Percentiles rank a stretch among this genome's conserved stretches.
These are phyloP conservation scores for Pinna nobilis DNA, from an alignment of 1,140 invertebrate species.

Conservation along the genomic window DNA sequence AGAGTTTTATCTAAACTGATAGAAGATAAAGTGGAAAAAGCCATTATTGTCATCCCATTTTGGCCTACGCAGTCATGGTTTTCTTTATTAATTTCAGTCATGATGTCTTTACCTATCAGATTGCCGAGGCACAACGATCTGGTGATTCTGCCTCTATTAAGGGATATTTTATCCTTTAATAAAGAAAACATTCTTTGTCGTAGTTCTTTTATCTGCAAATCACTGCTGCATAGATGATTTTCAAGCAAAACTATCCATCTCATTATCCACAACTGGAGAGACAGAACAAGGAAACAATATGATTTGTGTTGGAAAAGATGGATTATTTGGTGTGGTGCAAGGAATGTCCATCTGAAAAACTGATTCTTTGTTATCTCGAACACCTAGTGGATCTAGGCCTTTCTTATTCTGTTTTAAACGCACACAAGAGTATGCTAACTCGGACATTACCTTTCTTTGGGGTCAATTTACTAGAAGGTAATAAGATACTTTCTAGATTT, in stretches of 20 bases:
- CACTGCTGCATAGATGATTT: slow-evolving; percentile 18
- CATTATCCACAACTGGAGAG: slow-evolving; percentile 20
- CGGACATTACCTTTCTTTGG: slow-evolving; percentile 9
- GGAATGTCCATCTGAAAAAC: background rate
- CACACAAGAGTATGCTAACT: slow-evolving; percentile 16
- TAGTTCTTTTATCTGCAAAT: slow-evolving; percentile 31
- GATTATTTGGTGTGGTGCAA: slow-evolving; percentile 17
- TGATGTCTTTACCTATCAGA: slow-evolving; percentile 20
- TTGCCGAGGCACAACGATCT: background rate
- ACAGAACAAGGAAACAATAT: slow-evolving; percentile 30
- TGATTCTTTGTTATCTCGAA: slow-evolving; percentile 26
- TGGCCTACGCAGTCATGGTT: slow-evolving; percentile 38
- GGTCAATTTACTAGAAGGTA: background rate
- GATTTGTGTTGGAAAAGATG: slow-evolving; percentile 7
- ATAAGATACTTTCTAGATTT: slow-evolving; percentile 29
- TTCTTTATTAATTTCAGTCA: background rate
- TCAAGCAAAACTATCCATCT: slow-evolving; percentile 13
- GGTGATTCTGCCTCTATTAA: background rate
- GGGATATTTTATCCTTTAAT: slow-evolving; percentile 15
- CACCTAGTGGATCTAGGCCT: background rate
- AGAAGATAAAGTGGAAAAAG: slow-evolving; percentile 27
- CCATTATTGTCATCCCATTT: slow-evolving; percentile 18
- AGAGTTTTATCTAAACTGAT: slow-evolving; percentile 24
- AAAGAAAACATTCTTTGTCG: slow-evolving; percentile 1
- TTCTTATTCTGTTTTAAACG: slow-evolving; percentile 38